Percentiles rank a stretch among this genome's conserved stretches.
Evolutionary conservation across 1,140 invertebrate genomes (phyloP).

Genomic region (Oppia nitens): DNA sequence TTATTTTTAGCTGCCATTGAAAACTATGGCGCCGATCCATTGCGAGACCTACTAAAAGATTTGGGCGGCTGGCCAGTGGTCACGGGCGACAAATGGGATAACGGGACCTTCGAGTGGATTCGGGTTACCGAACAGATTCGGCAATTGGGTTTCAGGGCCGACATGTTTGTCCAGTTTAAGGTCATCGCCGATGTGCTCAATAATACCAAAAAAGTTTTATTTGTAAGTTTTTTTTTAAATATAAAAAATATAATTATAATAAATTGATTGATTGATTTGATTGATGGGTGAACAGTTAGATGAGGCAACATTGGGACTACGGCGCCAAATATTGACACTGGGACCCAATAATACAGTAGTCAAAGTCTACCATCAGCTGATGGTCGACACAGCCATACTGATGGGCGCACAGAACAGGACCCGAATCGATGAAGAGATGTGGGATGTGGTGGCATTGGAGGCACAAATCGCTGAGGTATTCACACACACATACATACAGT

Average conservation of each 20-base stretch:
- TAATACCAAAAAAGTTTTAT: conserved; percentile 54
- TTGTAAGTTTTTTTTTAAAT: conserved; percentile 53
- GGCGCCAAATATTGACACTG: conserved; percentile 54
- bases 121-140: conserved; percentile 62
- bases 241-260: too few species aligned
- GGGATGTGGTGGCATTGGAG: conserved; percentile 53
- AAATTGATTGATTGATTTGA: conserved; percentile 21
- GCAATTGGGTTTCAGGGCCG: conserved; percentile 58
- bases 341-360: conserved; percentile 38
- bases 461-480: conserved; percentile 53
- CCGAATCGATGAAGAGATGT: conserved; percentile 36
- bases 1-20: conserved; percentile 12
- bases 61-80: conserved; percentile 81
- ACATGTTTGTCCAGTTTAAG: conserved; percentile 82
- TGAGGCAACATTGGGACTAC: conserved; percentile 63
- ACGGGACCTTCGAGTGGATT: conserved; percentile 51
- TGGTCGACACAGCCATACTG: conserved; percentile 58
- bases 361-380: conserved; percentile 33
- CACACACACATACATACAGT: background rate
- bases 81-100: conserved; percentile 43
- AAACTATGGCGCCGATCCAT: conserved; percentile 42
- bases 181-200: conserved; percentile 80
- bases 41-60: conserved; percentile 47
- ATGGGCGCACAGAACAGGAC: conserved; percentile 40
- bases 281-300: conserved; percentile 64